Conservation (phyloP, 2,113 vertebrate genomes). For the Barnardius zonarius region DNA sequence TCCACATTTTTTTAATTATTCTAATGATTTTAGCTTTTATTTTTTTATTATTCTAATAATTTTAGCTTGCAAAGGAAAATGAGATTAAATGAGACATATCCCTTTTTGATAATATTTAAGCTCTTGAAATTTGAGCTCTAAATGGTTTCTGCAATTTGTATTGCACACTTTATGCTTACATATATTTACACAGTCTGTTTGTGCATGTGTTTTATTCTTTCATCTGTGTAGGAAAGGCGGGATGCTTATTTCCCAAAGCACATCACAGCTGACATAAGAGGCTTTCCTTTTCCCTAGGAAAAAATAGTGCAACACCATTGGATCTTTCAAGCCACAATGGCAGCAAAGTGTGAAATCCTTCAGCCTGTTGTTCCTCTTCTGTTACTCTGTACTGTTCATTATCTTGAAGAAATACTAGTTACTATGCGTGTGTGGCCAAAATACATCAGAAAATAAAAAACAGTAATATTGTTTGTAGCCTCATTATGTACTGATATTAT, state of each 20-base stretch:
- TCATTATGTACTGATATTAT: not conserved
- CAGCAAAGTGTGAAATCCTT: not conserved
- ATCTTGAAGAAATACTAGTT: not conserved
- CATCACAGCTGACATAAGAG: not conserved
- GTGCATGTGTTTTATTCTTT: not conserved
- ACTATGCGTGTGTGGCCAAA: not conserved
- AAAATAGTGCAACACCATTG: not conserved
- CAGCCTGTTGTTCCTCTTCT: not conserved
- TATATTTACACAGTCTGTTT: not conserved
- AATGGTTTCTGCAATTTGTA: not conserved
- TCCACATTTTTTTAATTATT: not conserved
- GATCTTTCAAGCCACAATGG: not conserved
- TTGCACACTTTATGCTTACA: not conserved
- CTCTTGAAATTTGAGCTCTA: not conserved
- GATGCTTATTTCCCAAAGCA: not conserved
- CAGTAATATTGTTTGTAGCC: not conserved
- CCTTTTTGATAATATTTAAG: not conserved
- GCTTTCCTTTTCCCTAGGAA: not conserved
- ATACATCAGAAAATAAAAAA: not conserved
- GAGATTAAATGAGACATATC: not conserved
- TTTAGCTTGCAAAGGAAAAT: not conserved
- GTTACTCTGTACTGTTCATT: not conserved
- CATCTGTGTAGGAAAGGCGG: not conserved
- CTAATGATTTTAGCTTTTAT: not conserved
- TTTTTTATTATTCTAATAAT: not conserved